Conservation (phyloP, 2,113 vertebrate species). For the Ophiodon elongatus region DNA sequence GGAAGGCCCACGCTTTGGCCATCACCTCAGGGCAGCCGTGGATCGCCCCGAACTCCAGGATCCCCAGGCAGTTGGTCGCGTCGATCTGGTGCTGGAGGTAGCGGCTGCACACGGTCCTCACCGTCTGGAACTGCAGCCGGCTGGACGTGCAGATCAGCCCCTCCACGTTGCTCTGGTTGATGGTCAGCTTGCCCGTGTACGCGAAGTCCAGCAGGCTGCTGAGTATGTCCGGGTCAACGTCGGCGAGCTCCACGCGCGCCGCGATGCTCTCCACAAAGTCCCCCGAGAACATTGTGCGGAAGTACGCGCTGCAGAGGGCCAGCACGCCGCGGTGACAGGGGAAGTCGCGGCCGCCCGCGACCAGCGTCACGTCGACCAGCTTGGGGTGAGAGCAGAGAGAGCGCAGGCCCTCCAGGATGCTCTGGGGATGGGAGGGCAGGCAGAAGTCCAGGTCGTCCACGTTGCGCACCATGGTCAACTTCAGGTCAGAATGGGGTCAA, state of each 20-base stretch:
- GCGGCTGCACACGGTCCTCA: slow-evolving; percentile 92
- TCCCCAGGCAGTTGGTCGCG: slow-evolving; percentile 94
- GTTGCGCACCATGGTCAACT: slow-evolving; percentile 90
- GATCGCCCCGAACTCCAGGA: slow-evolving; percentile 94
- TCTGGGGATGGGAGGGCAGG: slow-evolving; percentile 92
- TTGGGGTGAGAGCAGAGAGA: slow-evolving; percentile 89
- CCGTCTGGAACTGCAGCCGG: slow-evolving; percentile 91
- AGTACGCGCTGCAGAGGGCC: slow-evolving; percentile 96
- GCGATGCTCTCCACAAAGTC: slow-evolving; percentile 94
- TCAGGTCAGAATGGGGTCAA: slow-evolving; percentile 25
- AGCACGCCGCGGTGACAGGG: slow-evolving; percentile 94
- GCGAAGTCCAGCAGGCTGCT: slow-evolving; percentile 91
- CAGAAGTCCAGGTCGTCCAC: slow-evolving; percentile 95
- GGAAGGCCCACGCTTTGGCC: slow-evolving; percentile 93
- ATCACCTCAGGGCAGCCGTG: slow-evolving; percentile 93
- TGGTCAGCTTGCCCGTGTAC: slow-evolving; percentile 94
- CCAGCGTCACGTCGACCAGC: slow-evolving; percentile 90
- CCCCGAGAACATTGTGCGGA: slow-evolving; percentile 94
- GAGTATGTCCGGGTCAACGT: slow-evolving; percentile 87
- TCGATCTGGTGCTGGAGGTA: slow-evolving; percentile 98
- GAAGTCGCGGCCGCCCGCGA: slow-evolving; percentile 88
- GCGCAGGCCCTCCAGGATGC: slow-evolving; percentile 90
- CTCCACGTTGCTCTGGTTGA: slow-evolving; percentile 95
- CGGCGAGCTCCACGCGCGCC: slow-evolving; percentile 90
- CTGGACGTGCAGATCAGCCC: slow-evolving; percentile 89